Percentiles rank a stretch among this genome's conserved stretches.
phyloP scores from a whole-genome alignment of 2,797 vertebrate genomes.

The Chaenodraco wilsoni region DNA sequence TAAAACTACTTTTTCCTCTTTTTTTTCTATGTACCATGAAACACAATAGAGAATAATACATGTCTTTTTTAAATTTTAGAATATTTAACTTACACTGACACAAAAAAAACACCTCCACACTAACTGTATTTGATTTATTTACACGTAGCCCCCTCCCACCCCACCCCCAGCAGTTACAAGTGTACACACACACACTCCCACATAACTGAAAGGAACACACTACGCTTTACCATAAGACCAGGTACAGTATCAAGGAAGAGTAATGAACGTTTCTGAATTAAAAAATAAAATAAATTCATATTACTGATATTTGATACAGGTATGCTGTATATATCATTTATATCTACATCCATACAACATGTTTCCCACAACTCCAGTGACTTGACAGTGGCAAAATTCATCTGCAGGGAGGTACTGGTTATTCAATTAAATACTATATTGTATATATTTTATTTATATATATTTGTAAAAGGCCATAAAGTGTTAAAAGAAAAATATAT shows the following conservation, averaged over 20 bases:
- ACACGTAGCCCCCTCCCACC: constrained; percentile 76
- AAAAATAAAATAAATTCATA: constrained; percentile 46
- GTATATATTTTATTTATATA: no score
- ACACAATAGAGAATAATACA: constrained; percentile 89
- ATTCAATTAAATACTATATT: background rate
- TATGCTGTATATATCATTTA: constrained; percentile 47
- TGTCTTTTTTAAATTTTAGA: constrained; percentile 75
- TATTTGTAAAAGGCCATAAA: constrained; percentile 1
- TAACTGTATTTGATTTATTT: constrained; percentile 84
- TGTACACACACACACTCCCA: constrained; percentile 78
- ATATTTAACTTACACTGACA: constrained; percentile 91
- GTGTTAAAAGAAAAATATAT: constrained; percentile 5
- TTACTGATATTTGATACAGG: constrained; percentile 48
- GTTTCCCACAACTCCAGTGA: constrained; percentile 84
- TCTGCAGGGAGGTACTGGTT: constrained; percentile 19
- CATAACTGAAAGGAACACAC: constrained; percentile 78
- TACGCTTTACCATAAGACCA: constrained; percentile 78
- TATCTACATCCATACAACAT: constrained; percentile 82
- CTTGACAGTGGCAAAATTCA: constrained; percentile 40
- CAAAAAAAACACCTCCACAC: constrained; percentile 91
- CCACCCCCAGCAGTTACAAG: constrained; percentile 76
- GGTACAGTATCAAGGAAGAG: constrained; percentile 67
- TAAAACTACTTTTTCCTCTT: constrained; percentile 87
- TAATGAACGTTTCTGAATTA: constrained; percentile 59
- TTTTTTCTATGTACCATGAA: constrained; percentile 89